phyloP scores from a whole-genome alignment of 2,113 vertebrate genomes.

The Grammomys dolichurus region DNA sequence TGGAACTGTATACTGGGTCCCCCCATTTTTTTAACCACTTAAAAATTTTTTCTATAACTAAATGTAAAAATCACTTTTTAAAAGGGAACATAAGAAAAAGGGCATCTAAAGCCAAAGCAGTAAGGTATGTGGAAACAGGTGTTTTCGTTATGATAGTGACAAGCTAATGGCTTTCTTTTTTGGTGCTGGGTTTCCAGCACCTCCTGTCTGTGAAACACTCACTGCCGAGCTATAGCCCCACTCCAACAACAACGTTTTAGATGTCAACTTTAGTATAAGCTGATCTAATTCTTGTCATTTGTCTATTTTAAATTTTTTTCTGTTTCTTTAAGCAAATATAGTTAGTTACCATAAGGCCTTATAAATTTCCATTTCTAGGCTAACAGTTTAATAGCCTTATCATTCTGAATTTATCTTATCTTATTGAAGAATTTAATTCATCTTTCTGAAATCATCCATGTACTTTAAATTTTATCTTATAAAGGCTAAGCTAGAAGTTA shows the following conservation, averaged over 20 bases:
- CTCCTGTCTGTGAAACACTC: not conserved
- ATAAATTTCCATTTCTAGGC: not conserved
- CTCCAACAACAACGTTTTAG: not conserved
- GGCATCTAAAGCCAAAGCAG: not conserved
- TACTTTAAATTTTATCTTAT: not conserved
- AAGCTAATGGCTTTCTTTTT: no score
- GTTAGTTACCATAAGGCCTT: not conserved
- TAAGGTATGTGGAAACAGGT: not conserved
- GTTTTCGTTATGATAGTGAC: not conserved
- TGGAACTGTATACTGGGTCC: not conserved
- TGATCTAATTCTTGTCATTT: not conserved
- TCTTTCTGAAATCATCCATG: not conserved
- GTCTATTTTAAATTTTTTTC: not conserved
- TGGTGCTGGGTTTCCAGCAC: not conserved
- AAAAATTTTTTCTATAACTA: not conserved
- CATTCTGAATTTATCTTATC: conserved; percentile 7
- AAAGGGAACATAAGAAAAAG: not conserved
- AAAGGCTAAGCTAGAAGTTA: not conserved
- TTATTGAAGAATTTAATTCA: not conserved
- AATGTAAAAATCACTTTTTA: not conserved
- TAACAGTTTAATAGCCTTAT: not conserved
- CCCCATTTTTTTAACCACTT: conserved; percentile 4
- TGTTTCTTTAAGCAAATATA: not conserved
- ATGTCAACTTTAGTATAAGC: not conserved
- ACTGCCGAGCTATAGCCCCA: not conserved